These are phyloP conservation scores for Probaryconus sp. DNA, from an alignment of 1,140 invertebrate genomes.

Conservation along the genomic window DNA sequence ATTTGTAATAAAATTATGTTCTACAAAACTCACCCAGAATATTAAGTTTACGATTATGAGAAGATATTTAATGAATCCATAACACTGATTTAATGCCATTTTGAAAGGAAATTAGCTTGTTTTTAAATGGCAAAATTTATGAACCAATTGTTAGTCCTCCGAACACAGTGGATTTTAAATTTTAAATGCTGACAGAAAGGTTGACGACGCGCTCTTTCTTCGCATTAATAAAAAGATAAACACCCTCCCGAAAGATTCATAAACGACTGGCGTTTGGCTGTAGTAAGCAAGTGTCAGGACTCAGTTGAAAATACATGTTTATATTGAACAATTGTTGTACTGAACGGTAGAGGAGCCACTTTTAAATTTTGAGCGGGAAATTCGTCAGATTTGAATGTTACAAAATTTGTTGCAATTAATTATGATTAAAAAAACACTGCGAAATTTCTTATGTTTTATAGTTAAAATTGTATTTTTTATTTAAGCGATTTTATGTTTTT, in stretches of 20 bases:
- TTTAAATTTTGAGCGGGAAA: too few species aligned
- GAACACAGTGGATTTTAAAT: not conserved
- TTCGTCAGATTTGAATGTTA: too few species aligned
- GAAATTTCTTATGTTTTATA: too few species aligned
- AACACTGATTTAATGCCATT: slow-evolving; percentile 84
- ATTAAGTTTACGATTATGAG: slow-evolving; percentile 84
- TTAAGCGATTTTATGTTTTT: too few species aligned
- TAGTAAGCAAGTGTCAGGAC: too few species aligned
- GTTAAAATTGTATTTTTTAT: too few species aligned
- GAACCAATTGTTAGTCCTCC: not conserved
- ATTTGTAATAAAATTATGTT: slow-evolving; percentile 6
- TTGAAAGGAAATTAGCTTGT: slow-evolving; percentile 30
- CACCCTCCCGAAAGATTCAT: slow-evolving; percentile 44
- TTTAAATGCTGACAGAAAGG: not conserved
- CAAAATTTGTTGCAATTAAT: too few species aligned
- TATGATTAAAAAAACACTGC: too few species aligned
- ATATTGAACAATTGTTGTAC: too few species aligned
- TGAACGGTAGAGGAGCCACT: too few species aligned
- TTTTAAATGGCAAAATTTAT: slow-evolving; percentile 4
- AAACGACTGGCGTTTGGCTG: slow-evolving; percentile 58
- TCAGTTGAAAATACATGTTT: too few species aligned
- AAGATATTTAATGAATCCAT: slow-evolving; percentile 83
- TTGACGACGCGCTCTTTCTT: slow-evolving; percentile 14
- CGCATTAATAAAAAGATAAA: slow-evolving; percentile 33
- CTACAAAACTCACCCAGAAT: slow-evolving; percentile 83